A percentile compares a stretch with the other conserved stretches of the same genome.
Conservation (phyloP, 2,797 vertebrate genomes). For the Cryptoblepharus egeriae region DNA sequence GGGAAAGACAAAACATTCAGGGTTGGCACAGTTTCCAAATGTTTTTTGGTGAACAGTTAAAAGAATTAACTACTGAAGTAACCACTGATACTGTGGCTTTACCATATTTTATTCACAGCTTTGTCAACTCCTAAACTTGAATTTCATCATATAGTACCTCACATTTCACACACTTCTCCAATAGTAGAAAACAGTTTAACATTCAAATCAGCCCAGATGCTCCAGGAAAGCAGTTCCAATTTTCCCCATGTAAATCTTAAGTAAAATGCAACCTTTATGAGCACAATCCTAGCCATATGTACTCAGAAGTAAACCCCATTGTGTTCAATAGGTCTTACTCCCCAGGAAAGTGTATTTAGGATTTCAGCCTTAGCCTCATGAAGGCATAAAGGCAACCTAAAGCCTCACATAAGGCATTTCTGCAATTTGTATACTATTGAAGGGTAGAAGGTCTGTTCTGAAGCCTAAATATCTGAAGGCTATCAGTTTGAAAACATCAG, state of each 20-base stretch:
- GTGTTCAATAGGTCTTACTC: too few relatives aligned
- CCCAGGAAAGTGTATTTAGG: too few relatives aligned
- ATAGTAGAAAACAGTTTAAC: not conserved
- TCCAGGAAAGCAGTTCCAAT: not conserved
- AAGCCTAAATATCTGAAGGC: too few relatives aligned
- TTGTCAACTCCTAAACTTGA: not conserved
- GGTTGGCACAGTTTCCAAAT: not conserved
- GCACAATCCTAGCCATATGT: too few relatives aligned
- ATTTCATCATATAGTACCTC: not conserved
- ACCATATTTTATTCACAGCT: not conserved
- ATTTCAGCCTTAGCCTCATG: too few relatives aligned
- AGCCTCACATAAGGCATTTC: not conserved
- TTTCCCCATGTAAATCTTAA: not conserved
- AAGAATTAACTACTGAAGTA: not conserved
- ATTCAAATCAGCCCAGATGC: conserved; percentile 1
- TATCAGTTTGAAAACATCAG: too few relatives aligned
- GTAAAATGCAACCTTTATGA: not conserved
- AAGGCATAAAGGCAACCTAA: too few relatives aligned
- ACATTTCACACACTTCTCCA: not conserved
- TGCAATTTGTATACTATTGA: not conserved
- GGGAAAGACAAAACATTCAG: not conserved
- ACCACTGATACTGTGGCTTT: not conserved
- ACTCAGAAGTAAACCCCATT: too few relatives aligned
- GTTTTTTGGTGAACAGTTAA: not conserved
- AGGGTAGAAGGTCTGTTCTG: too few relatives aligned